A percentile compares a stretch with the other conserved stretches of the same genome.
These are phyloP conservation scores for Emydoidea blandingii DNA, from an alignment of 2,797 vertebrate genomes.

Conservation along the genomic window DNA sequence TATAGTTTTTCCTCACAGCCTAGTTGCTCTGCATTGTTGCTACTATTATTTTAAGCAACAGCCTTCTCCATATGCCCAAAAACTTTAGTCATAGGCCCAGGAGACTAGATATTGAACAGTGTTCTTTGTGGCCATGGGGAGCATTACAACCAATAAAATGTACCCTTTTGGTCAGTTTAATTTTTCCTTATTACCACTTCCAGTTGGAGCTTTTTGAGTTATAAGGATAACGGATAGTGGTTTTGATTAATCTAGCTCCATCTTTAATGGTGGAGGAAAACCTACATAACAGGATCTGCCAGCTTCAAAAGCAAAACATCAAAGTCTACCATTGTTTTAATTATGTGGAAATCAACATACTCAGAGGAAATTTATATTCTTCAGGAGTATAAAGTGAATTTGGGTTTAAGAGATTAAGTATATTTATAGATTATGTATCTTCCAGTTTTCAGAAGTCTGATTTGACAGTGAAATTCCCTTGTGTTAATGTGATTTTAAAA, in stretches of 20 bases:
- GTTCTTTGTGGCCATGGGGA: neutral
- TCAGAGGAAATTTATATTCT: neutral
- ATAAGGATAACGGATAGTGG: neutral
- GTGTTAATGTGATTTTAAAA: neutral
- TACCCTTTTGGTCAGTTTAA: neutral
- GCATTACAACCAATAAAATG: accelerated
- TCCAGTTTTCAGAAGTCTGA: neutral
- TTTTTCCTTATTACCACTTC: neutral
- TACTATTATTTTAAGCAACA: constrained; percentile 15
- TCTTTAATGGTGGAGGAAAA: neutral
- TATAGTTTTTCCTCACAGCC: neutral
- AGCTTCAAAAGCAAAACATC: too few relatives aligned
- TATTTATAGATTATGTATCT: neutral
- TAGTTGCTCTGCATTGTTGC: neutral
- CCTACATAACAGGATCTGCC: neutral
- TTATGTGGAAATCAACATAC: neutral
- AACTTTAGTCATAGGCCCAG: neutral
- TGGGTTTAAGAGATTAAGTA: neutral
- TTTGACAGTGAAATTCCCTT: neutral
- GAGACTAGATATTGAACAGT: neutral
- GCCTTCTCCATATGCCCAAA: neutral
- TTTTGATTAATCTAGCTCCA: neutral
- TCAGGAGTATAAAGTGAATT: neutral
- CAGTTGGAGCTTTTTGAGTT: neutral
- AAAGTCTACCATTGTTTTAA: too few relatives aligned